phyloP scores from a whole-genome alignment of 1,140 invertebrate species.

The Marisa cornuarietis region DNA sequence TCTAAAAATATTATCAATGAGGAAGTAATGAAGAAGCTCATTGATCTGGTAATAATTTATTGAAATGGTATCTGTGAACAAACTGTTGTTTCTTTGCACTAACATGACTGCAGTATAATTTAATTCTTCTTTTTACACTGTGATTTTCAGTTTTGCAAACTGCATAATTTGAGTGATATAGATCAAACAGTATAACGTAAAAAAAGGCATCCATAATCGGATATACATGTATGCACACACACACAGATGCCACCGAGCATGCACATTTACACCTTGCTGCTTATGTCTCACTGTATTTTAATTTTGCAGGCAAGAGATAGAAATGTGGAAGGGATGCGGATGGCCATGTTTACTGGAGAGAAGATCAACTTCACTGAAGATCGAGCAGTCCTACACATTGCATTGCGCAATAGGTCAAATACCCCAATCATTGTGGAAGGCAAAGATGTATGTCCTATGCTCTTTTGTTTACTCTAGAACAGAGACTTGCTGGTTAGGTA shows the following conservation, averaged over 20 bases:
- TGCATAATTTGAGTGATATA: neutral
- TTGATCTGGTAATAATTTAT: constrained; percentile 75
- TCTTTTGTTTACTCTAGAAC: too few species aligned
- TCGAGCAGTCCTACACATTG: constrained; percentile 93
- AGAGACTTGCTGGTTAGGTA: too few species aligned
- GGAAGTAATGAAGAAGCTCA: constrained; percentile 77
- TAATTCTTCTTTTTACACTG: too few species aligned
- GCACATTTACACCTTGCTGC: neutral
- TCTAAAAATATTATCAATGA: constrained; percentile 95
- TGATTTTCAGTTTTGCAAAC: too few species aligned
- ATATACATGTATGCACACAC: neutral
- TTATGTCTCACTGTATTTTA: constrained; percentile 8
- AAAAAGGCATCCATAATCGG: neutral
- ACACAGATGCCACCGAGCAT: neutral
- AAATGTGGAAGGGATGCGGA: constrained; percentile 84
- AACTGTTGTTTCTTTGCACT: neutral
- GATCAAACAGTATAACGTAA: neutral
- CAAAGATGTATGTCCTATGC: constrained; percentile 75
- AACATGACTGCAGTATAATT: too few species aligned
- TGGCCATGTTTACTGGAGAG: constrained; percentile 93
- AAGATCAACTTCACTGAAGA: constrained; percentile 99
- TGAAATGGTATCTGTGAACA: neutral
- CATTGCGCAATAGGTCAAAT: constrained; percentile 87
- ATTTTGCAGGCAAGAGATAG: constrained; percentile 78
- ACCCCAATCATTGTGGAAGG: constrained; percentile 85